Evolutionary conservation across 2,797 vertebrate genomes (phyloP), one percentile per base, ranked within the genome.

Genomic region (Mallotus villosus): DNA sequence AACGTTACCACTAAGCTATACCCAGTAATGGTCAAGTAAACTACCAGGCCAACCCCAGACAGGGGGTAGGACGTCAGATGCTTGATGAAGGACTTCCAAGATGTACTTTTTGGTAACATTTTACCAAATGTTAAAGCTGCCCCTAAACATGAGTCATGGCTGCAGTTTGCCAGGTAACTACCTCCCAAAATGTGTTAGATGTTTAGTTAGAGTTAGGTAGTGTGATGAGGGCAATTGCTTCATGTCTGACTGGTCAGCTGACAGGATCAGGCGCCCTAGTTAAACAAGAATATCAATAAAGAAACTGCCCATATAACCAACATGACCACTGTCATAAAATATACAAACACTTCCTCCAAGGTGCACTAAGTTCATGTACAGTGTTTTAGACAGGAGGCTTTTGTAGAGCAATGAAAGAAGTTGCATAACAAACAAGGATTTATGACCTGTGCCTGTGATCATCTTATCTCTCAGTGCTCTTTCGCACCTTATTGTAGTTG

Each of bases 221-320:
- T 14, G 41, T 12, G 41, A 46, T 73, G 41, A 67, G n/a, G 74
- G 60, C 46, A 17, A 78, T 64, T 61, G 25, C 24, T 62, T 73
- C 72, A 27, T 67, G 32, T 41, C 16, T 71, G 5, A 70, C 49
- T 12, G 41, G 55, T 29, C 32, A 60, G 32, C 2, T 32, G n/a
- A 53, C 59, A 58, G 57, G 22, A 55, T 49, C 22, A 37, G 29
- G 57, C 8, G 34, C 49, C 65, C 58, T 70, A 37, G 57, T 63
- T 70, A 71, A 71, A 71, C 76, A 74, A 32, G 21, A 57, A 21
- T 25, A 53, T 46, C 41, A 17, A 22, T 37, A 25, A 17, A 60
- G 34, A 71, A 76, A 55, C n/a, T 49, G 58, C 5, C 37, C 41
- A 71, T 63, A 53, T 60, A 60, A 49, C 24, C 25, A 8, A 32